A percentile compares a stretch with the other conserved stretches of the same genome.
These are phyloP conservation scores for Boloria selene DNA, from an alignment of 2,888 invertebrate species.

Conservation along the genomic window DNA sequence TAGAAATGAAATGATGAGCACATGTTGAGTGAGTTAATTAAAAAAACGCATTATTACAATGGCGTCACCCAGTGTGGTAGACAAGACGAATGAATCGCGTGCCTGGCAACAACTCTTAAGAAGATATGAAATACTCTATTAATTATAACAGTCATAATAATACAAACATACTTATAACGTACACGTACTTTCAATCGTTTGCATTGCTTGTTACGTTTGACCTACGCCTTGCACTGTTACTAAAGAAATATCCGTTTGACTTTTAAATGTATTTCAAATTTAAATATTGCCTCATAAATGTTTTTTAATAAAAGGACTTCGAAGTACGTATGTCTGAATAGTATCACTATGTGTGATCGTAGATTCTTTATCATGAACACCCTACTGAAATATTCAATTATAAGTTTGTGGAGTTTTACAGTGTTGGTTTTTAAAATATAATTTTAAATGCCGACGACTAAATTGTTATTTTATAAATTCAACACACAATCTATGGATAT, in stretches of 20 bases:
- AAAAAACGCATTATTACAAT: conserved; percentile 44
- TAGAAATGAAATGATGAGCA: conserved; percentile 14
- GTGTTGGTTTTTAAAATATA: too few species aligned
- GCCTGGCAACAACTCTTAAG: conserved; percentile 30
- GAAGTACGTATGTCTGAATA: too few species aligned
- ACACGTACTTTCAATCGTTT: neutral
- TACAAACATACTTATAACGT: neutral
- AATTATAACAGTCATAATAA: conserved; percentile 15
- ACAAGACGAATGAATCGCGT: conserved; percentile 36
- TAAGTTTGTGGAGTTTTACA: too few species aligned
- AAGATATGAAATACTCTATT: conserved; percentile 15
- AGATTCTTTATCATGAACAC: too few species aligned
- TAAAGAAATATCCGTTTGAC: conserved; percentile 25
- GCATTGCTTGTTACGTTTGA: conserved; percentile 10
- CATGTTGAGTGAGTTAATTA: conserved; percentile 30
- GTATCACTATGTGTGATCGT: too few species aligned
- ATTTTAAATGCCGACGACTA: too few species aligned
- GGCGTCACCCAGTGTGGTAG: conserved; percentile 41
- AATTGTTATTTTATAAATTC: too few species aligned
- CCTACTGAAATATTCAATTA: too few species aligned
- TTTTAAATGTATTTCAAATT: conserved; percentile 23
- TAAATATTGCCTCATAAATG: conserved; percentile 20
- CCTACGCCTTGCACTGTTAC: conserved; percentile 23
- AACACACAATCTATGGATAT: too few species aligned
- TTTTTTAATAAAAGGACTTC: conserved; percentile 3